Evolutionary conservation across 2,888 invertebrate species (phyloP).

Genomic region (Shargacucullia verbasci): DNA sequence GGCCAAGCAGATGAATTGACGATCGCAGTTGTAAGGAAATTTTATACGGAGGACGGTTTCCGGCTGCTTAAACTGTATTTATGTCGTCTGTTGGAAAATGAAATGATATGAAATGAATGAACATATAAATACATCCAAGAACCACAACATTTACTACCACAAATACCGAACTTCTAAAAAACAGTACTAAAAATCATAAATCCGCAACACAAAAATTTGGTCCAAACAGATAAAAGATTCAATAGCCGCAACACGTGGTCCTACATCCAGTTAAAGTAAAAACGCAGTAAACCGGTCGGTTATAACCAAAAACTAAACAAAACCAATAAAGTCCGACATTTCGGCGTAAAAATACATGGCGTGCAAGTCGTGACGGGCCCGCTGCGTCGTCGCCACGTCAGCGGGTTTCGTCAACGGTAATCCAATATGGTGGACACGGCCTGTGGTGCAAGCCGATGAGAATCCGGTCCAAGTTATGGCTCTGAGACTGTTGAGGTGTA

Average conservation of each 20-base stretch:
- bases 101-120: no score
- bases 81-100: no score
- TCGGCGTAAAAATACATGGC: constrained; percentile 50
- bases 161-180: constrained; percentile 13
- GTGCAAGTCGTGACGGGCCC: constrained; percentile 64
- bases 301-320: constrained; percentile 55
- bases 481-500: not conserved
- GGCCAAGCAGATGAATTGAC: no score
- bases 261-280: constrained; percentile 36
- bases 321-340: constrained; percentile 50
- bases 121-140: no score
- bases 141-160: constrained; percentile 9
- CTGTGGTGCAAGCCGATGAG: constrained; percentile 52
- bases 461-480: constrained; percentile 8
- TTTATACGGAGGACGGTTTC: no score
- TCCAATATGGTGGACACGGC: constrained; percentile 76
- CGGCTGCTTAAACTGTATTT: no score
- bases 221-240: constrained; percentile 40
- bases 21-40: no score
- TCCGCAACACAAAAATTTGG: constrained; percentile 21
- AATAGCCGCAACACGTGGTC: constrained; percentile 38
- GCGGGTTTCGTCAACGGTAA: constrained; percentile 78
- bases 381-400: constrained; percentile 69
- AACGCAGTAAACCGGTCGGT: constrained; percentile 36
- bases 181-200: constrained; percentile 22